Base-by-base conservation (phyloP, 2,888 invertebrate genomes). In the Ametastegia equiseti region DNA sequence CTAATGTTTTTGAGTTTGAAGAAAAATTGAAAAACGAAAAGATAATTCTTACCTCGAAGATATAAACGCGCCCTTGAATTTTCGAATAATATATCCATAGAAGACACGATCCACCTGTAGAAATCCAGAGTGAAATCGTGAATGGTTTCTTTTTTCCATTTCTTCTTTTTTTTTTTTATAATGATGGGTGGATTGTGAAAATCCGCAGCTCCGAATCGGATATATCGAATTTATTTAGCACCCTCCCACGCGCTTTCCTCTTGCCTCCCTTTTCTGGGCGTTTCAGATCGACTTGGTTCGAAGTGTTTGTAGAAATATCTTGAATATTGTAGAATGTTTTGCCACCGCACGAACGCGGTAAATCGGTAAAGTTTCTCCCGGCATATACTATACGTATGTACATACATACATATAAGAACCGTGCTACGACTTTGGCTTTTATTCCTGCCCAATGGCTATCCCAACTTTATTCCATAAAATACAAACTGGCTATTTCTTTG, bases 271-370 rank as follows among this genome's bases (percentile, higher is more conserved):
- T 36, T 39, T 67, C 36, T 11, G 9, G 19, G 19, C 19, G 3
- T 39, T 15, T 67, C 36, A n/a, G 65, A 63, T 63, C 65, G 39
- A 11, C 36, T 67, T 19, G 3, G 39, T 4, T 15, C n/a, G n/a
- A 39, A 36, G 39, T n/a, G n/a, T 33, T 67, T 67, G 65, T 39
- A 39, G 36, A 1, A 36, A 67, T 67, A 39, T 67, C 65, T 39
- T 67, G 65, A 67, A 67, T 67, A 67, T 67, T 67, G n/a, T 67
- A 19, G 39, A 19, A 67, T 67, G 11, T 67, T 67, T 39, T 39
- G 36, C 39, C 11, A 6, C 27, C 15, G 30, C 30, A 30, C 15
- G 11, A 4, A 19, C 2, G 9, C 47, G 15, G 9, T 13, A 45
- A 47, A 30, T 71, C 47, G 45, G 71, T n/a, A 71, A 71, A 71